Evolutionary conservation across 2,888 invertebrate genomes (phyloP), one percentile per base, ranked within the genome.

Genomic region (Diploptera punctata): DNA sequence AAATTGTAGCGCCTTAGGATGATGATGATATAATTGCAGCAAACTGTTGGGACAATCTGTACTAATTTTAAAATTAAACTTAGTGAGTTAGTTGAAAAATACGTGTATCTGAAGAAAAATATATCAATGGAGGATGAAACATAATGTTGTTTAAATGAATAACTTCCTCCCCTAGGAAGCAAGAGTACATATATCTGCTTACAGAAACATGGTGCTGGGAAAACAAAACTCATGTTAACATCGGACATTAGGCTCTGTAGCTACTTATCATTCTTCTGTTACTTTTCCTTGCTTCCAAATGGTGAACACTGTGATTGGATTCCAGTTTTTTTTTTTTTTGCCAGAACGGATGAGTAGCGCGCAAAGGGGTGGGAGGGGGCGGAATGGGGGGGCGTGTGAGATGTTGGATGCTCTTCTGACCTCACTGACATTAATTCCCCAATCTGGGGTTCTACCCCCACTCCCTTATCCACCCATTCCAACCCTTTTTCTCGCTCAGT

Each of bases 381-480:
- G 65, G 24, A 44, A 31, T 54, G 33, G n/a, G 18, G 31, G 18
- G 44, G 60, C 31, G 69, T 38, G 60, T 26, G 43, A 38, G 60
- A 47, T 60, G 62, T 5, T 70, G 62, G 65, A 49, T 62, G 70
- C 70, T 62, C 49, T 67, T 68, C 71, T 74, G 74, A 71, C 71
- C 74, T 68, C 38, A 21, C 71, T 68, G 74, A 74, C 74, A 74
- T 74, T 71, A 74, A 74, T 74, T 74, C 74, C 65, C 71, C 74
- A 74, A 74, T 74, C 73, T 74, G 73, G n/a, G n/a, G 68, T 68
- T 72, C 19, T 26, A n/a, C 65, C 43, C 26, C 7, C 26, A 16
- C 47, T 7, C 65, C 65, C 26, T 65, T 44, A 44, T 1, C 7
- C n/a, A 26, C 47, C 60, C n/a, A 18, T 19, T 31, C 31, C 31